Evolutionary conservation across 1,140 invertebrate genomes (phyloP).

Genomic region (Lasioglossum baleicum): DNA sequence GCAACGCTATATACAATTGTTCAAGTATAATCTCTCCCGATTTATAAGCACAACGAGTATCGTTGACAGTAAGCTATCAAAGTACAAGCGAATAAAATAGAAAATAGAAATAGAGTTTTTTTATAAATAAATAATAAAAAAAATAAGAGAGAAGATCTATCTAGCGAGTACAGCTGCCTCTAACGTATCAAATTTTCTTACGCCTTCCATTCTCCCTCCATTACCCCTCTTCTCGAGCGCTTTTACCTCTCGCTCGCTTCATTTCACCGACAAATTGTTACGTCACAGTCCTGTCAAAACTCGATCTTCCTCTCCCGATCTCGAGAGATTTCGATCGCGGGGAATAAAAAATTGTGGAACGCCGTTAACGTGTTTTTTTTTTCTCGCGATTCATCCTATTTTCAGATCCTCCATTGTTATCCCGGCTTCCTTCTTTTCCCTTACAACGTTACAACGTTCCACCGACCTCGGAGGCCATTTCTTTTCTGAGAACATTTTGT

Average conservation of each 20-base stretch:
- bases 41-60: too few species aligned
- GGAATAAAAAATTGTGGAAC: not conserved
- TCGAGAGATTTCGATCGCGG: slow-evolving; percentile 36
- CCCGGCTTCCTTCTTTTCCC: not conserved
- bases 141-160: not conserved
- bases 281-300: slow-evolving; percentile 48
- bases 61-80: too few species aligned
- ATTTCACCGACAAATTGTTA: slow-evolving; percentile 36
- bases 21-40: too few species aligned
- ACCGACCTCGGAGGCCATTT: not conserved
- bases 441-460: slow-evolving; percentile 4
- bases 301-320: slow-evolving; percentile 42
- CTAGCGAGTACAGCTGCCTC: slow-evolving; percentile 24
- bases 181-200: slow-evolving; percentile 48
- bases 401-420: slow-evolving; percentile 22
- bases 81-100: too few species aligned
- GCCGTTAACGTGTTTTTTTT: slow-evolving; percentile 13
- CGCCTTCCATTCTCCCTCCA: not conserved
- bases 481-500: not conserved
- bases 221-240: not conserved
- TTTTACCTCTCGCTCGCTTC: slow-evolving; percentile 10
- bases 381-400: slow-evolving; percentile 23
- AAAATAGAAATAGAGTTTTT: not conserved
- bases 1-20: too few species aligned
- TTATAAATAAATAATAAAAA: not conserved